Base-by-base conservation (phyloP, 1,140 invertebrate genomes). In the Lasioglossum baleicum region DNA sequence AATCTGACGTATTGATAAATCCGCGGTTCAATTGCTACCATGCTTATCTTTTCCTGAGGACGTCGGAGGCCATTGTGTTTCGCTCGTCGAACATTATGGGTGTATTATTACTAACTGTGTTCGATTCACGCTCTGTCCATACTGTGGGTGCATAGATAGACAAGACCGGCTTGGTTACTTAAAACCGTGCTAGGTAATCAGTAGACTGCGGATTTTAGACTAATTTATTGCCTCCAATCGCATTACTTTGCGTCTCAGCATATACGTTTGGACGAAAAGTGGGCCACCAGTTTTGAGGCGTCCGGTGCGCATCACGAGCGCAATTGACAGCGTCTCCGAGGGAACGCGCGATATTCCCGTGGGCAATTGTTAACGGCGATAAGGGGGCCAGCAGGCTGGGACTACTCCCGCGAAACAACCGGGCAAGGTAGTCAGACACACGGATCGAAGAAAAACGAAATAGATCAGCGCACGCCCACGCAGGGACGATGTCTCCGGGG, bases 401-500 rank as follows among this genome's bases (percentile, higher is more conserved):
- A 35, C 35, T 35, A 35, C 35, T 35, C 35, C 35, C 35, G 35
- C 44, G 44, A 8, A 7, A 22, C 31, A 53, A 42, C n/a, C 7
- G 56, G 7, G 70, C 15, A 72, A 66, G 20, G 73, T 58, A 56
- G 17, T 35, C 35, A 5, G 35, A 2, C 35, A 17, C 20, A 20
- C 51, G 51, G 51, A 6, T 56, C 53, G 58, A 20, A 63, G 77
- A 65, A 80, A 75, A 80, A 65, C 71, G 70, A 74, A 83, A 80
- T 75, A 80, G 76, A 79, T 78, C 81, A 68, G 70, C 13, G 65
- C 35, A 56, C 81, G 76, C 81, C 81, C 70, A 84, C 71, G 82
- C 65, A 0, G 17, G 56, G 5, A 10, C 61, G 51, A 66, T 83
- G 74, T 72, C 73, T 56, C 64, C 40, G 26, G 64, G 60, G 44